Evolutionary conservation across 1,140 invertebrate species (phyloP).

Genomic region (Fopius arisanus): DNA sequence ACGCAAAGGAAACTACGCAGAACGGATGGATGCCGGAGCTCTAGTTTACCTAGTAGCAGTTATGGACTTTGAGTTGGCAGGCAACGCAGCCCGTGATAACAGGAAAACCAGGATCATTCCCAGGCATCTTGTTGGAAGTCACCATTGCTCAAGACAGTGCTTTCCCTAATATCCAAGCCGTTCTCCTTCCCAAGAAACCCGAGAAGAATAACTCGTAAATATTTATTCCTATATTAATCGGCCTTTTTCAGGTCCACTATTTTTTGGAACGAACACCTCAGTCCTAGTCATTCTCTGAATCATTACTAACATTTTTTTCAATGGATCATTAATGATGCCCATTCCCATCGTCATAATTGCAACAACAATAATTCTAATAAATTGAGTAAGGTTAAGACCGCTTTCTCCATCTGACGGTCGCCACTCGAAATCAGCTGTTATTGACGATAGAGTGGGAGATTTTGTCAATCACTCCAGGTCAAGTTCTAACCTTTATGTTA

Average conservation of each 20-base stretch:
- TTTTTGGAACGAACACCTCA: not conserved
- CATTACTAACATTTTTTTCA: too few relatives aligned
- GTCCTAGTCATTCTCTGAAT: too few relatives aligned
- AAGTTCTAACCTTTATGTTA: not conserved
- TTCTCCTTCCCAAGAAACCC: constrained; percentile 76
- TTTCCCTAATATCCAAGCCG: constrained; percentile 77
- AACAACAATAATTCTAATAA: not conserved
- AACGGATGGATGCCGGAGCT: constrained; percentile 68
- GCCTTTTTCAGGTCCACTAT: not conserved
- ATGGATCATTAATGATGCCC: not conserved
- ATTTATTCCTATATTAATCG: not conserved
- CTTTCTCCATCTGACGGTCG: not conserved
- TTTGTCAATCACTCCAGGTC: not conserved
- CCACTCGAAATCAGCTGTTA: not conserved
- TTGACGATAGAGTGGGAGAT: not conserved
- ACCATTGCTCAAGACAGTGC: constrained; percentile 85
- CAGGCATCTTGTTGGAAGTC: constrained; percentile 75
- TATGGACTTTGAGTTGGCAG: constrained; percentile 74
- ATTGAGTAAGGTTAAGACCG: not conserved
- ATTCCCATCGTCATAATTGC: too few relatives aligned
- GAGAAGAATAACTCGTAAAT: constrained; percentile 45
- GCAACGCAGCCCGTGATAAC: too few relatives aligned
- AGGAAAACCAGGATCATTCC: too few relatives aligned
- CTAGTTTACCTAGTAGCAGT: constrained; percentile 71
- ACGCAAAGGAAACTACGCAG: constrained; percentile 55